Evolutionary conservation across 2,888 invertebrate species (phyloP), one percentile per base, ranked within the genome.

Genomic region (Cataglyphis albicans): DNA sequence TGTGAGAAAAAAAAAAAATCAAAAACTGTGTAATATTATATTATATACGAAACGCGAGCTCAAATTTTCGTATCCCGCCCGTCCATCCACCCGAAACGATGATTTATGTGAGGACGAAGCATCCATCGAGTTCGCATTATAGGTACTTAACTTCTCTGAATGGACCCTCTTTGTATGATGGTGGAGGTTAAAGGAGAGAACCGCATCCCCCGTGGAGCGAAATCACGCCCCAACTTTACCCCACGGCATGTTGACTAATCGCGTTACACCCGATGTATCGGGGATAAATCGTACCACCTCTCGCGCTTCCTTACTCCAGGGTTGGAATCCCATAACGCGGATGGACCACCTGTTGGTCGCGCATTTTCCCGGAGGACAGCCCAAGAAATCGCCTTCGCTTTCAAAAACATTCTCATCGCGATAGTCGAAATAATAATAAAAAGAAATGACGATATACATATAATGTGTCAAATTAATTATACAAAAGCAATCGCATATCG

Each of bases 181-280:
- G 18, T 55, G 72, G 59, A 55, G 41, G 72, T 29, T 68, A 12
- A 44, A 57, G 41, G 38, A 65, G 72, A 57, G 38, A 72, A 32
- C 18, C 55, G 9, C 48, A 35, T 81, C 90, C 87, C 93, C 93
- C 90, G 91, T 86, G 84, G 93, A 86, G 90, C 73, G 76, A 87
- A 89, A 90, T 92, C 93, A 91, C 92, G 91, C 91, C 92, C 89
- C 78, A 65, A 75, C 52, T 70, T 48, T 63, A 44, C 52, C 29
- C 63, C 59, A 80, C 12, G 82, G 75, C 63, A 73, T 84, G 55
- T 85, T 86, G 88, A 88, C 89, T 91, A 91, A 92, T 92, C 92
- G 87, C 88, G 88, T 89, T 87, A 74, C 32, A 3, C 70, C 88
- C 73, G 70, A 84, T 68, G 21, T 48, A 61, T 76, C 83, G 48